Evolutionary conservation across 2,797 vertebrate genomes (phyloP).

Genomic region (Babyrousa celebensis): DNA sequence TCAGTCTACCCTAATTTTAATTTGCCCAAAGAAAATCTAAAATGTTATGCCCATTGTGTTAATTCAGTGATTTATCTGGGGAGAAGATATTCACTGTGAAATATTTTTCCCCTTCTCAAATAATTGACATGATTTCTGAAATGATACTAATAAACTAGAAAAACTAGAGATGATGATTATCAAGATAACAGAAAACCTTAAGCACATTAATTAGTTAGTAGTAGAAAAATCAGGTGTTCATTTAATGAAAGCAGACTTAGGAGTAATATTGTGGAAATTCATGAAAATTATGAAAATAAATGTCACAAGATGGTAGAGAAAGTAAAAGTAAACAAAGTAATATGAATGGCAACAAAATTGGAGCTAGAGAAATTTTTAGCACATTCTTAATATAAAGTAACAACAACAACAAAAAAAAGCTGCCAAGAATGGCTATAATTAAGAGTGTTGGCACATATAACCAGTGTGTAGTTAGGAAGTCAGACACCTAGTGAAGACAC

Average conservation of each 20-base stretch:
- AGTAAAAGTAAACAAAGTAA: slow-evolving; percentile 21
- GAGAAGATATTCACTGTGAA: not conserved
- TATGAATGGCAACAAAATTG: slow-evolving; percentile 43
- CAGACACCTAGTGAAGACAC: not conserved
- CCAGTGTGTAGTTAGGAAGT: not conserved
- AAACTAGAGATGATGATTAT: slow-evolving; percentile 1
- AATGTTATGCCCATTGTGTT: not conserved
- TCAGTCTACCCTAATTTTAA: slow-evolving; percentile 25
- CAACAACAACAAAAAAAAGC: not conserved
- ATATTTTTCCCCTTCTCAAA: slow-evolving; percentile 45
- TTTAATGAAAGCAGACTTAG: slow-evolving; percentile 46
- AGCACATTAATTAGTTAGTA: not conserved
- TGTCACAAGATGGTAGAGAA: slow-evolving; percentile 14
- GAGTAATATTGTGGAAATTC: slow-evolving; percentile 31
- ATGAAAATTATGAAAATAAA: slow-evolving; percentile 58
- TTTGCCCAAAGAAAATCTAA: slow-evolving; percentile 46
- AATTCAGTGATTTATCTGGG: not conserved
- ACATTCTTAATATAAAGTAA: slow-evolving; percentile 6
- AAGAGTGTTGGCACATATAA: not conserved
- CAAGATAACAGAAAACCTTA: not conserved
- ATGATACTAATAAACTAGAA: not conserved
- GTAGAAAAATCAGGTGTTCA: not conserved
- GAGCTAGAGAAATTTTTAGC: not conserved
- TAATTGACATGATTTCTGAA: slow-evolving; percentile 18
- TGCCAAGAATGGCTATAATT: not conserved